phyloP scores from a whole-genome alignment of 2,888 invertebrate genomes.

The Lepetodrilus schrolli region DNA sequence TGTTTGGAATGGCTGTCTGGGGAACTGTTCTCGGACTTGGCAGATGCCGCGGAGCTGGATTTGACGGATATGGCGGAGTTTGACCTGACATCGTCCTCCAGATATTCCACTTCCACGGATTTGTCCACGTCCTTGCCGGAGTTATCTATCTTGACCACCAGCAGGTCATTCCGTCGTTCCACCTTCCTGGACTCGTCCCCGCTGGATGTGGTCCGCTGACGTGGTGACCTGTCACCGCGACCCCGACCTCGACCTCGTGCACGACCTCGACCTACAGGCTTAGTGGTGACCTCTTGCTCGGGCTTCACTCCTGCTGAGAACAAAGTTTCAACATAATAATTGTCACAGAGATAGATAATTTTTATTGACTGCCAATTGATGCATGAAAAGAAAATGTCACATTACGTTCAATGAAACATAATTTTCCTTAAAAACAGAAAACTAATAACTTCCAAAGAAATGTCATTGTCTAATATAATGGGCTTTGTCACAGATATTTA shows the following conservation, averaged over 20 bases:
- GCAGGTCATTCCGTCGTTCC: constrained; percentile 63
- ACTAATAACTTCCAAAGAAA: no score
- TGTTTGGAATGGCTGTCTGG: constrained; percentile 4
- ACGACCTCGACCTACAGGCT: constrained; percentile 40
- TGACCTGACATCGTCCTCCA: constrained; percentile 53
- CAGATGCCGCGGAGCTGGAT: constrained; percentile 9
- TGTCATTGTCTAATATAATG: no score
- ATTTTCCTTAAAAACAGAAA: no score
- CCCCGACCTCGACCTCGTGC: constrained; percentile 61
- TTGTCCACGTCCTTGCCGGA: constrained; percentile 53
- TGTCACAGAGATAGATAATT: no score
- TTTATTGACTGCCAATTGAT: no score
- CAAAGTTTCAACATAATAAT: no score
- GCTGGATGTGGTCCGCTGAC: constrained; percentile 58
- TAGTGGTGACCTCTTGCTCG: constrained; percentile 35
- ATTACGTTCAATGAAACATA: no score
- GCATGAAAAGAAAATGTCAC: no score
- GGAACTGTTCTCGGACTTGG: background rate
- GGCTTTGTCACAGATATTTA: no score
- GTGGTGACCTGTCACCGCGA: constrained; percentile 52
- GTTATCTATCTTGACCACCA: constrained; percentile 70
- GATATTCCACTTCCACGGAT: constrained; percentile 64
- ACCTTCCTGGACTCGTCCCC: constrained; percentile 68
- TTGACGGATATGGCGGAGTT: no score
- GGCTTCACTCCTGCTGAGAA: constrained; percentile 34